Conservation (phyloP, 2,888 invertebrate species). For the Andrena hattorfiana region DNA sequence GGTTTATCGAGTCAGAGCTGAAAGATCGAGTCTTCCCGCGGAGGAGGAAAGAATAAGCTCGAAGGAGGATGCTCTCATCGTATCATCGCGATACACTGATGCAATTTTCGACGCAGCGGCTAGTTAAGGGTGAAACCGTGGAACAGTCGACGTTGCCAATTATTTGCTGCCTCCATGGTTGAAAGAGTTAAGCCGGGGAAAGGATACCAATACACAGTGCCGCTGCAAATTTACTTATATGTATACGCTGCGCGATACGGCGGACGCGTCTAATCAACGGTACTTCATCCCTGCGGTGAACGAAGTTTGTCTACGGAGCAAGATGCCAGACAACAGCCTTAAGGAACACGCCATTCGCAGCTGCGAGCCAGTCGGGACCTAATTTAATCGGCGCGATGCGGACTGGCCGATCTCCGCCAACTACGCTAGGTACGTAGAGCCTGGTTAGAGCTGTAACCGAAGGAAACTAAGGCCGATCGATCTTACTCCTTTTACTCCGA, state of each 20-base stretch:
- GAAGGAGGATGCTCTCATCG: neutral
- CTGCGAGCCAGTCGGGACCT: conserved; percentile 46
- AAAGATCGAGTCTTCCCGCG: neutral
- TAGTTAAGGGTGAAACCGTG: neutral
- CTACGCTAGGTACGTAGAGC: conserved; percentile 1
- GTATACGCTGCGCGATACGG: conserved; percentile 20
- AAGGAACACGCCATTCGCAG: conserved; percentile 65
- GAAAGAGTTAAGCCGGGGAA: neutral
- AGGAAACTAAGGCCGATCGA: conserved; percentile 47
- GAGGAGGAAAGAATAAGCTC: no score
- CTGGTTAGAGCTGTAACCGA: conserved; percentile 40
- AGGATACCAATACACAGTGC: conserved; percentile 31
- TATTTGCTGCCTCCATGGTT: neutral
- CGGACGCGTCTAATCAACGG: conserved; percentile 67
- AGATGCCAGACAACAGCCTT: conserved; percentile 67
- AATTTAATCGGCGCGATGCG: conserved; percentile 69
- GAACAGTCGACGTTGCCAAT: neutral
- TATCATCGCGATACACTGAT: neutral
- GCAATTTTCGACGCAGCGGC: neutral
- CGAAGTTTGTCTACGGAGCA: conserved; percentile 64
- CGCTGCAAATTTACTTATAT: conserved; percentile 54
- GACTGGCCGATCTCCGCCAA: conserved; percentile 55
- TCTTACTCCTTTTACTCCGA: conserved; percentile 37
- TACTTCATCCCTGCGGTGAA: conserved; percentile 71
- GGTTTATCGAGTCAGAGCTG: neutral